Evolutionary conservation across 35 echinoderm and acorn worm genomes (phyloP), one percentile per base, ranked within the genome.

Genomic region (Apostichopus parvimensis): DNA sequence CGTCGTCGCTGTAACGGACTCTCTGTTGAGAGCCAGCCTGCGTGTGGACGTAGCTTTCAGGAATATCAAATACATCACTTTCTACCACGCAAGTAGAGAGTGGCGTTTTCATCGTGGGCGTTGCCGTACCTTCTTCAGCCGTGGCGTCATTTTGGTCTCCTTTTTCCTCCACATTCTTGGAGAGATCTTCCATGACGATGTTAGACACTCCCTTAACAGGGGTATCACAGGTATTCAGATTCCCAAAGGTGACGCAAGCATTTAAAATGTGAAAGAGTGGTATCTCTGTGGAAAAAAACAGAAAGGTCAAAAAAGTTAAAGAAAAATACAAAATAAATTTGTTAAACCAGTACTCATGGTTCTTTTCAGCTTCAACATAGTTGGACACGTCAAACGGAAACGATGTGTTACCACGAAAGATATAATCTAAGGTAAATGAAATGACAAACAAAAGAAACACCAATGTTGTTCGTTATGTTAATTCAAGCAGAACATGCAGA

Each of bases 191-290:
- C 17, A 95, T 92, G 8, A 95, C 92, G 9, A 95, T 90, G 24
- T 92, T 94, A 54, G 92, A 79, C 12, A 99, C 97, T 7, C 97
- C 97, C 52, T 80, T 71, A 1, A 96, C 93, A 26, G 95, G 76
- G 34, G 96, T 82, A 57, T 90, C 91, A 66, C 78, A 91, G 12
- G 91, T 90, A 71, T 99, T 86, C 0, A 99, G 91, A 70, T 99
- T 99, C 9, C 97, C 97, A 80, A 99, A 99, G 18, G 97, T 99
- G 28, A 99, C 90, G 24, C 95, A 93, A 26, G 97, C 97, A 93
- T 99, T 99, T 65, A 99, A 91, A 9, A 99, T 95, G 92, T 99
- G 97, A 90, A 99, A 99, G 25, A 99, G 87, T n/a, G 97, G 97
- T 77, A 99, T 99, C 89, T 99, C 97, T 99, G 95, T 79, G 8